Conservation (phyloP, 2,888 invertebrate species). For the Barypeithes pellucidus region DNA sequence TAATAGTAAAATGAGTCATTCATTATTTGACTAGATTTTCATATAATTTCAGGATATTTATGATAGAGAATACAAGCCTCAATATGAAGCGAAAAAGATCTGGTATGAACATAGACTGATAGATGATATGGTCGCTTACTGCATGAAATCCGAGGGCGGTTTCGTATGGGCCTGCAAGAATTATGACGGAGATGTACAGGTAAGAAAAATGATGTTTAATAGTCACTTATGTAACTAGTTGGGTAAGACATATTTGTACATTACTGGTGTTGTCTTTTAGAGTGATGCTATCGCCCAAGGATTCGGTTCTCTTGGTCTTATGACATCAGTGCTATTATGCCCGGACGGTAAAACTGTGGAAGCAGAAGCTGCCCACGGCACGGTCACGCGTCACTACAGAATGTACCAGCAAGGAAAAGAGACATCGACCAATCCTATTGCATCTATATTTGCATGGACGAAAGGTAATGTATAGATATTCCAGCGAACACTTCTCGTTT, state of each 20-base stretch:
- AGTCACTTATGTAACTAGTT: not conserved
- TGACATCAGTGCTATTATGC: conserved; percentile 97
- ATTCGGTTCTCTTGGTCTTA: conserved; percentile 95
- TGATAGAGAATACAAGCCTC: conserved; percentile 80
- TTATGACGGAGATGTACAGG: conserved; percentile 99
- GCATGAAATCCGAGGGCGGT: conserved; percentile 98
- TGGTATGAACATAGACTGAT: conserved; percentile 99
- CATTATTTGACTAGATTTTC: too few species aligned
- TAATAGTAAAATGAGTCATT: too few species aligned
- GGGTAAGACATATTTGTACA: not conserved
- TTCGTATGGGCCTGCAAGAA: conserved; percentile 99
- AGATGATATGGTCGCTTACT: conserved; percentile 99
- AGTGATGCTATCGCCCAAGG: conserved; percentile 95
- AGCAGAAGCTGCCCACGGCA: conserved; percentile 98
- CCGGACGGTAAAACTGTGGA: conserved; percentile 99
- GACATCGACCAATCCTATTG: conserved; percentile 99
- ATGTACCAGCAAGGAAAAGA: conserved; percentile 92
- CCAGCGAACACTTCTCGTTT: too few species aligned
- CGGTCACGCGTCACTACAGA: conserved; percentile 73
- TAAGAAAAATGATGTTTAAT: conserved; percentile 65
- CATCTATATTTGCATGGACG: conserved; percentile 99
- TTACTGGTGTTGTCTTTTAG: too few species aligned
- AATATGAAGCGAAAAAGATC: conserved; percentile 89
- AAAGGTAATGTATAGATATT: conserved; percentile 72
- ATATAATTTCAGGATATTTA: conserved; percentile 50